Percentiles rank a stretch among this genome's conserved stretches.
Evolutionary conservation across 2,113 vertebrate species (phyloP).

Genomic region (Pomatostomus ruficeps): DNA sequence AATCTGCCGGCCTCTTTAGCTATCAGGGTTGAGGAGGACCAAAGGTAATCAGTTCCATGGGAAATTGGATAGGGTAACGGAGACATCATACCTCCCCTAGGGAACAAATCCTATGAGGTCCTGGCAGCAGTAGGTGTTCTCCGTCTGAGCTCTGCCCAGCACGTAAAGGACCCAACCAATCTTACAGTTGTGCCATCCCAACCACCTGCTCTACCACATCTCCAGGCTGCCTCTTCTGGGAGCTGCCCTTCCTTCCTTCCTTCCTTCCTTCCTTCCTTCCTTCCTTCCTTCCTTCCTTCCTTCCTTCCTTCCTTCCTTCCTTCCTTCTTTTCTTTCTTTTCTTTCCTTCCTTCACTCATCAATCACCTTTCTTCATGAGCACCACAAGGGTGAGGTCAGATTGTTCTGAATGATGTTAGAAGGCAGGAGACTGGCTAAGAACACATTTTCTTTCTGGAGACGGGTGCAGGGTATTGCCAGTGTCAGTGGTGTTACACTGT

Average conservation of each 20-base stretch:
- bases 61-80: neutral
- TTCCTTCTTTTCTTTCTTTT: too few relatives aligned
- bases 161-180: neutral
- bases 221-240: neutral
- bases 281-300: neutral
- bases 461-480: neutral
- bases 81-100: rapidly evolving
- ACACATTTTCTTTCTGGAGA: neutral
- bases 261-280: neutral
- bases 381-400: neutral
- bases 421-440: neutral
- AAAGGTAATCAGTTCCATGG: neutral
- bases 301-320: neutral
- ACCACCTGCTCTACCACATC: neutral
- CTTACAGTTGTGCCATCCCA: neutral
- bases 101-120: neutral
- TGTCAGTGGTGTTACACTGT: neutral
- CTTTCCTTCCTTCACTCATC: neutral
- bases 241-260: neutral
- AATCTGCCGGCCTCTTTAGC: neutral
- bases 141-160: neutral
- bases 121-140: neutral
- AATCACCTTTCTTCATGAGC: neutral
- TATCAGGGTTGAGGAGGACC: neutral
- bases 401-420: neutral